These are phyloP conservation scores for Cephus rjabovi DNA, from an alignment of 2,888 invertebrate genomes.

Conservation along the genomic window DNA sequence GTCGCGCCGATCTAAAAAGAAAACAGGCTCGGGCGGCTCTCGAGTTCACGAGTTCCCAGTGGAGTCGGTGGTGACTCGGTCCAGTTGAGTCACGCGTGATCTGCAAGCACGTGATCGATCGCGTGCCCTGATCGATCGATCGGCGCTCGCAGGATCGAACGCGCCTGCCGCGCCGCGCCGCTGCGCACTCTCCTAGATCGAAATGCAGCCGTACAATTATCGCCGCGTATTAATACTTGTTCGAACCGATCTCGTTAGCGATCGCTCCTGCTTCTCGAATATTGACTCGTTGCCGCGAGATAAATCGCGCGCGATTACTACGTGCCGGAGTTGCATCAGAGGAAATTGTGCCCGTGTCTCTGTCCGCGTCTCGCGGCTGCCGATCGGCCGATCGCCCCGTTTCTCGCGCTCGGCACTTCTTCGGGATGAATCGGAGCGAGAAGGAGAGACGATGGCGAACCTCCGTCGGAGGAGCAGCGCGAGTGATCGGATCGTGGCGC, in stretches of 20 bases:
- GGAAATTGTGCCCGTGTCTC: conserved; percentile 3
- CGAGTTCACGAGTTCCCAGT: background rate
- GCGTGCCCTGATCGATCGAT: conserved; percentile 25
- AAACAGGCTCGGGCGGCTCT: conserved; percentile 11
- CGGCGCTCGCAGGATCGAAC: conserved; percentile 35
- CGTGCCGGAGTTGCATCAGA: conserved; percentile 9
- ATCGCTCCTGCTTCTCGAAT: conserved; percentile 36
- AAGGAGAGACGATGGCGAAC: too few species aligned
- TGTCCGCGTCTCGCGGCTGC: background rate
- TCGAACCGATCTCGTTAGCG: conserved; percentile 29
- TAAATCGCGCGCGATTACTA: conserved; percentile 10
- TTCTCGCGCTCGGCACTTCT: too few species aligned
- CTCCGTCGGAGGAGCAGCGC: too few species aligned
- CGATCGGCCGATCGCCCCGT: too few species aligned
- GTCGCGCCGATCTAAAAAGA: conserved; percentile 2
- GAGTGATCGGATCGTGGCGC: too few species aligned
- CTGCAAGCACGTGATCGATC: conserved; percentile 28
- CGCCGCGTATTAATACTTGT: conserved; percentile 38
- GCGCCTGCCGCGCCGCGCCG: conserved; percentile 20
- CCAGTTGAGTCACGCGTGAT: conserved; percentile 38
- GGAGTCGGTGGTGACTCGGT: conserved; percentile 7
- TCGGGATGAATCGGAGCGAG: too few species aligned
- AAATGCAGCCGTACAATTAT: conserved; percentile 53
- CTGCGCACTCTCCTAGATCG: conserved; percentile 11
- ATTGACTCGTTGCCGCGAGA: conserved; percentile 45